phyloP scores from a whole-genome alignment of 2,797 vertebrate species.

The Periophthalmus magnuspinnatus region DNA sequence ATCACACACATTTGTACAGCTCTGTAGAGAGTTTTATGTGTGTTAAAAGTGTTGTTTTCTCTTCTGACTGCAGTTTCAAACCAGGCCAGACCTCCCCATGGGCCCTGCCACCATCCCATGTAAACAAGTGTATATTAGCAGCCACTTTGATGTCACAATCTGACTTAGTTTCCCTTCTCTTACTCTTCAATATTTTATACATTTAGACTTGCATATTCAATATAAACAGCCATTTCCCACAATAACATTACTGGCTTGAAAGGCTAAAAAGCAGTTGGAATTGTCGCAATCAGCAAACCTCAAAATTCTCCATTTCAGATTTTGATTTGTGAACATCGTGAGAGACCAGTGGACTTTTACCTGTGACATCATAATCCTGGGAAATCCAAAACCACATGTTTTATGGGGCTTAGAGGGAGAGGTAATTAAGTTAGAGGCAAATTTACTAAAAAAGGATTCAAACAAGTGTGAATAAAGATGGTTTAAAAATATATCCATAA shows the following conservation, averaged over 20 bases:
- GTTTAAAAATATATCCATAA: too few species aligned
- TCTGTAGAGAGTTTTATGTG: conserved; percentile 41
- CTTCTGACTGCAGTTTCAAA: conserved; percentile 49
- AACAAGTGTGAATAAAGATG: too few species aligned
- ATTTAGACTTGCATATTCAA: conserved; percentile 32
- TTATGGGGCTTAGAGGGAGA: too few species aligned
- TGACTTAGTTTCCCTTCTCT: conserved; percentile 61
- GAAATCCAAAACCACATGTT: too few species aligned
- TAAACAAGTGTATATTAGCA: conserved; percentile 73
- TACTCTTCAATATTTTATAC: conserved; percentile 69
- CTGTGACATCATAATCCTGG: too few species aligned
- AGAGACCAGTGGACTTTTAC: too few species aligned
- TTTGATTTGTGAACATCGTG: too few species aligned
- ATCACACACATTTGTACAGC: conserved; percentile 27
- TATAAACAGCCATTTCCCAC: conserved; percentile 17
- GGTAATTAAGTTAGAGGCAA: too few species aligned
- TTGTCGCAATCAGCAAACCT: not conserved
- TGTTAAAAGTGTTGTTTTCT: conserved; percentile 53
- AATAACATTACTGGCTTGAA: not conserved
- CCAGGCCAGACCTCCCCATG: conserved; percentile 64
- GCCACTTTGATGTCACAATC: conserved; percentile 66
- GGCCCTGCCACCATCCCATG: conserved; percentile 55
- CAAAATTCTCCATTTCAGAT: not conserved
- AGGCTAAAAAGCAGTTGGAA: not conserved
- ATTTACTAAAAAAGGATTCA: too few species aligned